These are phyloP conservation scores for Benthosema pterotum DNA, from an alignment of 2,797 vertebrate species.

Conservation along the genomic window DNA sequence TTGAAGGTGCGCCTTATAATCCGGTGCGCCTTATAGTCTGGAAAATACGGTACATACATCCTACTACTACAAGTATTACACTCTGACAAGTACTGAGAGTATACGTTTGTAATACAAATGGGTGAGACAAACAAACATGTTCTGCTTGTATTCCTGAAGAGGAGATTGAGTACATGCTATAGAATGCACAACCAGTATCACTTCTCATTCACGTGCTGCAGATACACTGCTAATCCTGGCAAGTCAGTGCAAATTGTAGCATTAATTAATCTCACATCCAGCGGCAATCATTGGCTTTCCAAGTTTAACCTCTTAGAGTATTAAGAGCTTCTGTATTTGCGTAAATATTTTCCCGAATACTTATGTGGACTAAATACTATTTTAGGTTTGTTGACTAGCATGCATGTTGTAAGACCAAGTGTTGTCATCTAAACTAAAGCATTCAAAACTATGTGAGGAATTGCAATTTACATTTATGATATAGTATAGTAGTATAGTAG, in stretches of 20 bases:
- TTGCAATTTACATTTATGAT: conserved; percentile 3
- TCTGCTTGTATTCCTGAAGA: conserved; percentile 2
- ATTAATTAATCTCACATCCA: conserved; percentile 13
- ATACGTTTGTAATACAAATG: not conserved
- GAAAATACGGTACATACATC: no score
- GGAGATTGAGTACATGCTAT: not conserved
- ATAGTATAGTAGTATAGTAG: no score
- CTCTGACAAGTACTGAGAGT: conserved; percentile 10
- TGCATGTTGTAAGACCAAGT: not conserved
- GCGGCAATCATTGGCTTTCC: not conserved
- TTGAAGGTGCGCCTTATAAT: no score
- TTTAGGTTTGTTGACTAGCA: not conserved
- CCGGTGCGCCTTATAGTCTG: no score
- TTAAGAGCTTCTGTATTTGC: conserved; percentile 22
- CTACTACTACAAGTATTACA: no score
- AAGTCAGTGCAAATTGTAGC: conserved; percentile 5
- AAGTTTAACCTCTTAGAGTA: conserved; percentile 17
- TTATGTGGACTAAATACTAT: conserved; percentile 20
- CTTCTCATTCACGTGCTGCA: no score
- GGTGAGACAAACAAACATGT: no score
- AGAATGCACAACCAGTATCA: conserved; percentile 7
- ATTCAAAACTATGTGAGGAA: not conserved
- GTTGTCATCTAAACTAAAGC: no score
- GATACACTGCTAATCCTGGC: conserved; percentile 1
- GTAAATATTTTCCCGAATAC: conserved; percentile 20